phyloP scores from a whole-genome alignment of 2,888 invertebrate genomes.

The Cyaniris semiargus region DNA sequence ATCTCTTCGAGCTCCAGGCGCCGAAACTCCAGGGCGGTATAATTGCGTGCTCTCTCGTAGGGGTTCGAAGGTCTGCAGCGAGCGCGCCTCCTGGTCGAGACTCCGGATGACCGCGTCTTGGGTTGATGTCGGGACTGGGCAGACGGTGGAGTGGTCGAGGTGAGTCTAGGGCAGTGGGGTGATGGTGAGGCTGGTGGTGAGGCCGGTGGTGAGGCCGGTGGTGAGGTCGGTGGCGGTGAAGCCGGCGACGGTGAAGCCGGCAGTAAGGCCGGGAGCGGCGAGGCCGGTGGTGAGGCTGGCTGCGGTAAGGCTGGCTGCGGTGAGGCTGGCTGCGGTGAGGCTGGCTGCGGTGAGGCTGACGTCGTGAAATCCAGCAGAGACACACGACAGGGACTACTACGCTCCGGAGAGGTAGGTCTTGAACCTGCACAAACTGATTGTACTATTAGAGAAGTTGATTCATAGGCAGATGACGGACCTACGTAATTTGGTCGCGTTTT shows the following conservation, averaged over 20 bases:
- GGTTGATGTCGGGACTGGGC: neutral
- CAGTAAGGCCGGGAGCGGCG: too few species aligned
- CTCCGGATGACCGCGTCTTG: neutral
- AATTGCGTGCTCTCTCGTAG: neutral
- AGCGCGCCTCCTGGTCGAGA: neutral
- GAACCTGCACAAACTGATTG: slow-evolving; percentile 4
- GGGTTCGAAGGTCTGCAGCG: slow-evolving; percentile 8
- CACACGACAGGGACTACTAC: neutral
- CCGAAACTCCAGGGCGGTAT: neutral
- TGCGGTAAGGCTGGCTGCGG: too few species aligned
- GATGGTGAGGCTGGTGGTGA: neutral
- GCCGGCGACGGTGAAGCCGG: too few species aligned
- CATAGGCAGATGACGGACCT: too few species aligned
- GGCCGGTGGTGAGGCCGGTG: too few species aligned
- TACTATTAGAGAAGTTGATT: too few species aligned
- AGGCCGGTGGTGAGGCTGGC: too few species aligned
- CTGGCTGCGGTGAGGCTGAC: too few species aligned
- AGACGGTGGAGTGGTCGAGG: neutral
- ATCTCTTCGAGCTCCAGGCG: neutral
- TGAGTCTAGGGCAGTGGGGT: neutral
- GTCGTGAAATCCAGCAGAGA: too few species aligned
- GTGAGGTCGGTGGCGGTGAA: too few species aligned
- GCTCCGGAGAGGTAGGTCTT: neutral
- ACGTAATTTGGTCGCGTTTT: too few species aligned
- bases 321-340: too few species aligned